phyloP scores from a whole-genome alignment of 2,888 invertebrate genomes.

The Eilema caniola region DNA sequence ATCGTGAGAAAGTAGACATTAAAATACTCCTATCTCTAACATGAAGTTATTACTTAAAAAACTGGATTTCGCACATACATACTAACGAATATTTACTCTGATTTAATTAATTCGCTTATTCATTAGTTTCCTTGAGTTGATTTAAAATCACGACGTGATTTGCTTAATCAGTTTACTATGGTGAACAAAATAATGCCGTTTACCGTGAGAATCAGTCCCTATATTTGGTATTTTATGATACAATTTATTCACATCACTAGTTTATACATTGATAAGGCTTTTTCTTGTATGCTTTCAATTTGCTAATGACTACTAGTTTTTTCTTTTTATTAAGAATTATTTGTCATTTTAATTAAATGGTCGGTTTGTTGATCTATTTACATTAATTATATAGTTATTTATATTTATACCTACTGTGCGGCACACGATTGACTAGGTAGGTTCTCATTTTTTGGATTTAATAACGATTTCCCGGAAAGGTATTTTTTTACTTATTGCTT shows the following conservation, averaged over 20 bases:
- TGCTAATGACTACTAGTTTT: conserved; percentile 8
- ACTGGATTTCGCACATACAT: conserved; percentile 38
- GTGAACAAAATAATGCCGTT: conserved; percentile 11
- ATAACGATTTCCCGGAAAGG: neutral
- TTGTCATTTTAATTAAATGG: conserved; percentile 10
- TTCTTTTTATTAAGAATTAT: neutral
- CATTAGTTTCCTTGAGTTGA: conserved; percentile 35
- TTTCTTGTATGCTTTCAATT: conserved; percentile 7
- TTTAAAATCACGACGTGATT: conserved; percentile 18
- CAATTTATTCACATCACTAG: conserved; percentile 1
- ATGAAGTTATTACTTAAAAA: conserved; percentile 20
- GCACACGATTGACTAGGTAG: no score
- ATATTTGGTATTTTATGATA: neutral
- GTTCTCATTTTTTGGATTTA: neutral
- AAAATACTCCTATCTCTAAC: conserved; percentile 5
- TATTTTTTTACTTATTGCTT: no score
- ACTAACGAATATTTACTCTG: conserved; percentile 28
- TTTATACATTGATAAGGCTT: conserved; percentile 2
- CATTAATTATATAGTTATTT: neutral
- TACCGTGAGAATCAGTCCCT: conserved; percentile 21
- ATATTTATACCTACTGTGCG: neutral
- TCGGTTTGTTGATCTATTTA: conserved; percentile 6
- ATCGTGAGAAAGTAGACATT: conserved; percentile 24
- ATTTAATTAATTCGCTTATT: conserved; percentile 28
- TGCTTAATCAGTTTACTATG: conserved; percentile 15